Base-by-base conservation (phyloP, 2,797 vertebrate species). In the Petrocephalus sullivani region DNA sequence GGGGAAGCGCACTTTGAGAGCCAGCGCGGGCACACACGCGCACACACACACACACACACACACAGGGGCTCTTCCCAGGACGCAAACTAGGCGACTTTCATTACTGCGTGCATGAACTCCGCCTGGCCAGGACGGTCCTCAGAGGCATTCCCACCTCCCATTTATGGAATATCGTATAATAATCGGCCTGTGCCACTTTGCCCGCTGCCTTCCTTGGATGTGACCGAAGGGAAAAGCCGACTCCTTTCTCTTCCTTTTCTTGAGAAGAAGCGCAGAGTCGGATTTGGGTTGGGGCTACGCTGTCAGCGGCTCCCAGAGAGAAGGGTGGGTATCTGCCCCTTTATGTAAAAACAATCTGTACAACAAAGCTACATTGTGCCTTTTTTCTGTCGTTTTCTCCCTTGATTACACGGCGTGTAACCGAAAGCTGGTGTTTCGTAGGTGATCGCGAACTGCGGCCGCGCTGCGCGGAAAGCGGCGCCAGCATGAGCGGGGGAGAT, bases 401-500 rank as follows among this genome's bases (percentile, higher is more conserved):
- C 9, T 6, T 51, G n/a, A 84, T 54, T 23, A 54, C 53, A 87
- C 82, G 16, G 41, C 49, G 86, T 58, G 23, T 89, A 82, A 90
- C 21, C 87, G 78, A 33, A 56, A 86, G 81, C 82, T 56, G 86
- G 84, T 37, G 10, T n/a, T 88, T 9, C 92, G 88, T 87, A 90
- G 88, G 88, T 90, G 91, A 91, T 90, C 92, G 90, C 78, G 91
- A 91, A 90, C 87, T 91, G 92, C 87, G 87, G 91, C 86, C 92
- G 91, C 84, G 88, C 88, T 87, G 91, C 90, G 89, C 91, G 81
- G 16, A 90, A 90, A 89, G 90, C 89, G 90, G 53, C 41, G 56
- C 84, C 56, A 88, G 93, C 86, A 99, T 98, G 97, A 98, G 97
- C 90, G 98, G 98, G 92, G 98, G 97, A 90, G 98, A 99, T 91